Conservation (phyloP, 1,140 invertebrate genomes). For the Lanistes nyassanus region DNA sequence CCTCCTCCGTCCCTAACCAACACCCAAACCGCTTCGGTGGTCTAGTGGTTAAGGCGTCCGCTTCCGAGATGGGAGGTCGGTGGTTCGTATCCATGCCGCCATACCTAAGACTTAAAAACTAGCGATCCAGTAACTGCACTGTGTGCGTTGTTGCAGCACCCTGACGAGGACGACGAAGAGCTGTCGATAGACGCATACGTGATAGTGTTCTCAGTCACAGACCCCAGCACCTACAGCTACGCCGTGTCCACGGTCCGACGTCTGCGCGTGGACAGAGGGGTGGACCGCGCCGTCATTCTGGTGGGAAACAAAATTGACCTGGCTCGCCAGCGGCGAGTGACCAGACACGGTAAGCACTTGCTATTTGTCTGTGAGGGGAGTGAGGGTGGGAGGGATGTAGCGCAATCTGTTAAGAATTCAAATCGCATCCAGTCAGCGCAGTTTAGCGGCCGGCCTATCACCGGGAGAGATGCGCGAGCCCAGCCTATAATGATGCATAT, state of each 20-base stretch:
- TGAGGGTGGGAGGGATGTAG: not conserved
- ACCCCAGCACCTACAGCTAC: slow-evolving; percentile 66
- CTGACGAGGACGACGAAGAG: slow-evolving; percentile 37
- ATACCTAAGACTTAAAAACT: too few relatives aligned
- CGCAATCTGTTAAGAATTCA: too few relatives aligned
- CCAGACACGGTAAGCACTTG: slow-evolving; percentile 30
- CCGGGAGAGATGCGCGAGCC: too few relatives aligned
- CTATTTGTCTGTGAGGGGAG: not conserved
- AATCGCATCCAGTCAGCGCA: too few relatives aligned
- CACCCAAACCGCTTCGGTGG: not conserved
- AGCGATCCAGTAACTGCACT: too few relatives aligned
- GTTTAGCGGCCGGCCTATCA: too few relatives aligned
- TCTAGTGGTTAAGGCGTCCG: too few relatives aligned
- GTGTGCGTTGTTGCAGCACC: too few relatives aligned
- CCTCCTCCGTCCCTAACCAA: too few relatives aligned
- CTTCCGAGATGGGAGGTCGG: too few relatives aligned
- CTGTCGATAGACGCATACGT: slow-evolving; percentile 39
- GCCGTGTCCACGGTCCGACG: slow-evolving; percentile 37
- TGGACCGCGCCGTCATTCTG: slow-evolving; percentile 47
- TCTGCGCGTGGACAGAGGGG: slow-evolving; percentile 43
- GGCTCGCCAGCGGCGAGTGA: slow-evolving; percentile 46
- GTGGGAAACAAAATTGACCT: slow-evolving; percentile 58
- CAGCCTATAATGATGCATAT: too few relatives aligned
- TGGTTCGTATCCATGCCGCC: too few relatives aligned
- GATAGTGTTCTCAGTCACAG: slow-evolving; percentile 51